Conservation (phyloP, 2,113 vertebrate species). For the Pimephales promelas region DNA sequence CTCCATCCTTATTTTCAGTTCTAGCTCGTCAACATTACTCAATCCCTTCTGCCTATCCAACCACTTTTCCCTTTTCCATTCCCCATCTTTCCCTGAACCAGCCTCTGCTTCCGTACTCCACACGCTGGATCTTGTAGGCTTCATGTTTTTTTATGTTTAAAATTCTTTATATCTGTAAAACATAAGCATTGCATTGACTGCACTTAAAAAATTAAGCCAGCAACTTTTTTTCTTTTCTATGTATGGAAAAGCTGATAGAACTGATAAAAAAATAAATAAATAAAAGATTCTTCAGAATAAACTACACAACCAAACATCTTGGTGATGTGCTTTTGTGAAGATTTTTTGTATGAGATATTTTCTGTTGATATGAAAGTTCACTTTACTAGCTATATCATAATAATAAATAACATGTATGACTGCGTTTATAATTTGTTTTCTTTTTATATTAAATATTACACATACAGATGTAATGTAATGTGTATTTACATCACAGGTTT, state of each 20-base stretch:
- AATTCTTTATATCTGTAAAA: conserved; percentile 12
- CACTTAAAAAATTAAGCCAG: no score
- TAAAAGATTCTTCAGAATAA: no score
- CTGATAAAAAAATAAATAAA: no score
- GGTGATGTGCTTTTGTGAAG: no score
- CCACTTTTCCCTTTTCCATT: background rate
- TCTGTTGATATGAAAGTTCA: no score
- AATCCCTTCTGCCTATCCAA: background rate
- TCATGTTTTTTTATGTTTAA: background rate
- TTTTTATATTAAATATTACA: background rate
- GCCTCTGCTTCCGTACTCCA: background rate
- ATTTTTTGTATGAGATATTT: no score
- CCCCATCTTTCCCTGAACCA: background rate
- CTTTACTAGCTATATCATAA: no score
- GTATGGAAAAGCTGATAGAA: no score
- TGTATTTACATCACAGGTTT: no score
- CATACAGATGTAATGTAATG: background rate
- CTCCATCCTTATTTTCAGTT: conserved; percentile 10
- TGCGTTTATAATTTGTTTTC: background rate
- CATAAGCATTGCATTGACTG: background rate
- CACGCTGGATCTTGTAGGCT: background rate
- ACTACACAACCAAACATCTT: no score
- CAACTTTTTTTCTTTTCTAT: no score
- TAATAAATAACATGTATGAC: no score
- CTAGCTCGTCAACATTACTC: background rate